Evolutionary conservation across 2,797 vertebrate genomes (phyloP).

Genomic region (Zalophus californianus): DNA sequence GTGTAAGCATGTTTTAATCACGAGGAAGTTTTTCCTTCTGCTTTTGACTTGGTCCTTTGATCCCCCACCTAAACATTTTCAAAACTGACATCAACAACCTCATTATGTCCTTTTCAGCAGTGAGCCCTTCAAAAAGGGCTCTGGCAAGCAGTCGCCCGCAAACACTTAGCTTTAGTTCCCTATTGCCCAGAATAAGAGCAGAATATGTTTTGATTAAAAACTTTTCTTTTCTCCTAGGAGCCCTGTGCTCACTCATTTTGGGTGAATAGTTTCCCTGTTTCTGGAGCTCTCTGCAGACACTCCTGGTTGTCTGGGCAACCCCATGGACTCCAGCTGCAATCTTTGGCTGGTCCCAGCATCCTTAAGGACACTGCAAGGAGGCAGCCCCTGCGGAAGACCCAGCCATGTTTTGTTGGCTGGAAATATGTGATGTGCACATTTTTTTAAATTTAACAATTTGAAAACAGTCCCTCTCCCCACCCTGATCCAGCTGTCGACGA

Average conservation of each 20-base stretch:
- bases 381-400: neutral
- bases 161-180: neutral
- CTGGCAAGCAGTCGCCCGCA: neutral
- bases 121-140: neutral
- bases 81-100: neutral
- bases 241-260: neutral
- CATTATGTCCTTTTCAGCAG: neutral
- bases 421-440: slow-evolving; percentile 18
- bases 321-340: neutral
- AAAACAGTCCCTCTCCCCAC: slow-evolving; percentile 40
- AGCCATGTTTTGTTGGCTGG: slow-evolving; percentile 17
- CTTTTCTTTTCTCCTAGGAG: neutral
- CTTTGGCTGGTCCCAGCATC: neutral
- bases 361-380: neutral
- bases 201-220: neutral
- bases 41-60: neutral
- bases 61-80: neutral
- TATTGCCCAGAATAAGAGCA: neutral
- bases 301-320: neutral
- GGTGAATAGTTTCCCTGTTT: neutral
- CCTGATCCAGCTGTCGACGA: slow-evolving; percentile 21
- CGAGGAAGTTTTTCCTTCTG: neutral
- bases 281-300: neutral
- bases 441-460: neutral
- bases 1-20: neutral